phyloP scores from a whole-genome alignment of 1,140 invertebrate species.

The Tetragonula clypearis region DNA sequence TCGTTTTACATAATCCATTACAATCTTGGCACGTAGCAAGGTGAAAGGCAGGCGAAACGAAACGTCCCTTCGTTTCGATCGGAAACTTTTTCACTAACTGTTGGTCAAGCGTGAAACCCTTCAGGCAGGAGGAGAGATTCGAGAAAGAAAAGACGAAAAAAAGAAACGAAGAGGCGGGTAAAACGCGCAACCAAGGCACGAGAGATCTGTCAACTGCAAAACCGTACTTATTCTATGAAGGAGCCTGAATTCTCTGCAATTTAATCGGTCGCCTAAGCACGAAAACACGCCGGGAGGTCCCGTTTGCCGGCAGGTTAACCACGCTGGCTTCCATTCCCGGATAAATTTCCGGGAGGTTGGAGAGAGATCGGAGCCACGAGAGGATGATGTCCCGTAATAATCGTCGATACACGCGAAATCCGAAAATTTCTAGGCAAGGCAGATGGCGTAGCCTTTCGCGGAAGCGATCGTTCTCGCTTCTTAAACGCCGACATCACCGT shows the following conservation, averaged over 20 bases:
- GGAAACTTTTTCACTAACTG: neutral
- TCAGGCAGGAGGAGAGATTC: neutral
- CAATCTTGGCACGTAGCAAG: neutral
- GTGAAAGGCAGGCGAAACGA: neutral
- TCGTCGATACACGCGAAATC: constrained; percentile 54
- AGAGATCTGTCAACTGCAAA: constrained; percentile 41
- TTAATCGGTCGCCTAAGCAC: constrained; percentile 9
- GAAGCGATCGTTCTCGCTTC: constrained; percentile 57
- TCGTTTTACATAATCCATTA: neutral
- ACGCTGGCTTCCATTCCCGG: neutral
- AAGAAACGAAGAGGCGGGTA: neutral
- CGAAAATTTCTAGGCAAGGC: constrained; percentile 55
- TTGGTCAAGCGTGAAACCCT: neutral
- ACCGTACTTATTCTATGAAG: constrained; percentile 16
- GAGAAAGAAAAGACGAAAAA: neutral
- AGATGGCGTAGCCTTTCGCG: constrained; percentile 62
- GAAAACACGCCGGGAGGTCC: constrained; percentile 8
- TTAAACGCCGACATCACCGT: constrained; percentile 36
- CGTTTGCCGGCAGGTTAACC: neutral
- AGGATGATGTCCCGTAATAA: constrained; percentile 46
- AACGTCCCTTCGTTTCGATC: neutral
- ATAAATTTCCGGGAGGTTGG: neutral
- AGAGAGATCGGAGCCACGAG: neutral
- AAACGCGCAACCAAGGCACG: neutral
- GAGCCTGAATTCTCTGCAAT: neutral